Evolutionary conservation across 2,113 vertebrate genomes (phyloP).

Genomic region (Muntiacus reevesi): DNA sequence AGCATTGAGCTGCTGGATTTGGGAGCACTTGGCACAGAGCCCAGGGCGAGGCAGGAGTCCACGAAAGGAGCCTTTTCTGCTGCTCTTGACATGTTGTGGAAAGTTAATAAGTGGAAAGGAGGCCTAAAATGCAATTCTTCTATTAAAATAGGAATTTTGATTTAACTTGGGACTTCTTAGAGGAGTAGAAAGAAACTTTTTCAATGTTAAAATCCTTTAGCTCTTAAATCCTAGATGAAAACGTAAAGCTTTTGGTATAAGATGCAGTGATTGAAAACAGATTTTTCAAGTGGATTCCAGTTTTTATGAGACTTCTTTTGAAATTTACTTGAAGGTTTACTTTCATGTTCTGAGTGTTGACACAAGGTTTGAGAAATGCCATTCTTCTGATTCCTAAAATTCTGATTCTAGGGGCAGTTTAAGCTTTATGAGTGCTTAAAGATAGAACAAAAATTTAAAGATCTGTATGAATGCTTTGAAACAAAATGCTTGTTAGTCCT

Average conservation of each 20-base stretch:
- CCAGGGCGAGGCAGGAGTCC: background rate
- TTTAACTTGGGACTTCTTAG: background rate
- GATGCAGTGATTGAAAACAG: background rate
- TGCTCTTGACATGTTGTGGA: background rate
- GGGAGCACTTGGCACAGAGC: background rate
- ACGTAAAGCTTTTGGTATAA: background rate
- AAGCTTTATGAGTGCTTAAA: background rate
- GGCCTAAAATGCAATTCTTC: background rate
- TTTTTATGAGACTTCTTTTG: background rate
- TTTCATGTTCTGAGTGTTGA: background rate
- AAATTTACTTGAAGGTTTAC: constrained; percentile 34
- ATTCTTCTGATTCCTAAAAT: constrained; percentile 12
- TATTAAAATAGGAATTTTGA: constrained; percentile 10
- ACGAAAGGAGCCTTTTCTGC: background rate
- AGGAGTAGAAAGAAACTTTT: background rate
- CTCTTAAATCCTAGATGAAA: background rate
- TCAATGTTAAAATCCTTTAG: background rate
- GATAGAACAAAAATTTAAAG: background rate
- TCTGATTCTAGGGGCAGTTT: background rate
- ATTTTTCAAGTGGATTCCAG: background rate
- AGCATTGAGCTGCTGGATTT: background rate
- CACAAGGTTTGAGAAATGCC: background rate
- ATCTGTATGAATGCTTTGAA: background rate
- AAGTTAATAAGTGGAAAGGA: background rate
- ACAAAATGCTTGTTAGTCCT: background rate